These are phyloP conservation scores for Phalacrocorax brasilianus DNA, from an alignment of 2,113 vertebrate species.

Conservation along the genomic window DNA sequence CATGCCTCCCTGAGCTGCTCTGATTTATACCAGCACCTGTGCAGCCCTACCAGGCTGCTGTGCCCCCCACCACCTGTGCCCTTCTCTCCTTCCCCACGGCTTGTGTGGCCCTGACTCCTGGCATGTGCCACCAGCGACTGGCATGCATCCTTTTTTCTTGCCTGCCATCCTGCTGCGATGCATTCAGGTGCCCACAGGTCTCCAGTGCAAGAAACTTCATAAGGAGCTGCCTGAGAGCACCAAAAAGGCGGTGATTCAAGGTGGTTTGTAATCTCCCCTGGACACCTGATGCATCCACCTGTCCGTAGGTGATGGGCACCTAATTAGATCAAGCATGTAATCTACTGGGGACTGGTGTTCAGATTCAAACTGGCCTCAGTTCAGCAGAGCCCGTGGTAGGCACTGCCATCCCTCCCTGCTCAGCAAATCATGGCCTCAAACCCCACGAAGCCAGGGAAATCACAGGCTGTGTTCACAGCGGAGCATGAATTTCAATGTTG, in stretches of 20 bases:
- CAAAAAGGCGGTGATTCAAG: accelerated
- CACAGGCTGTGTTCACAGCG: not conserved
- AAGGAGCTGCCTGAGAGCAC: not conserved
- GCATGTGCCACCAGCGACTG: accelerated
- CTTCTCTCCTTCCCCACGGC: not conserved
- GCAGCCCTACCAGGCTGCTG: not conserved
- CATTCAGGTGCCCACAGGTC: not conserved
- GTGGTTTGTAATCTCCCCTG: not conserved
- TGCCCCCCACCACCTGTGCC: accelerated
- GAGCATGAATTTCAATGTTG: accelerated
- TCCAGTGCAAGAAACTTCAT: not conserved
- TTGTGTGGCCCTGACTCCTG: accelerated
- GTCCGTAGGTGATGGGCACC: too few species aligned
- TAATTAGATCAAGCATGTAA: not conserved
- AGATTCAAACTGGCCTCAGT: not conserved
- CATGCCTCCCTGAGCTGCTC: not conserved
- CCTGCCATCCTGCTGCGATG: not conserved
- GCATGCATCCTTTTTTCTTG: not conserved
- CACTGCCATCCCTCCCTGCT: not conserved
- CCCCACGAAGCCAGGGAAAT: not conserved
- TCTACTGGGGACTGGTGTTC: not conserved
- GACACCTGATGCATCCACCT: too few species aligned
- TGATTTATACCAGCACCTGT: not conserved
- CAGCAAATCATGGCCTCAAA: not conserved
- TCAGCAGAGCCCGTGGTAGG: not conserved